These are phyloP conservation scores for Cossypha dichroa DNA, from an alignment of 2,797 vertebrate genomes.

Conservation along the genomic window DNA sequence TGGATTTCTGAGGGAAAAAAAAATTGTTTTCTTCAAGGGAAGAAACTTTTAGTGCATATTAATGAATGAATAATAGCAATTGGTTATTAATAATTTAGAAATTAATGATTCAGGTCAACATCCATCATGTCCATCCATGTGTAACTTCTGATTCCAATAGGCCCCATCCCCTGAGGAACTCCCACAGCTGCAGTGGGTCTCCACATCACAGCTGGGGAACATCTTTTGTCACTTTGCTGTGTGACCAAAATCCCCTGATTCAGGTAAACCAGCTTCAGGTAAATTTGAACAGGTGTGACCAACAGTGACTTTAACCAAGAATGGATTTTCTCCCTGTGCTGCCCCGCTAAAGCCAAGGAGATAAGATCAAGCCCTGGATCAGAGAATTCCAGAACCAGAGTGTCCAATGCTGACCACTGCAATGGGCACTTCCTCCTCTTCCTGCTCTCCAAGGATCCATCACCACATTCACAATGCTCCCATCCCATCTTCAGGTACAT, in stretches of 20 bases:
- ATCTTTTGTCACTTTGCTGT: background rate
- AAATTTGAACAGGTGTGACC: background rate
- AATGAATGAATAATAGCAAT: background rate
- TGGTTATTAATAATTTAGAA: background rate
- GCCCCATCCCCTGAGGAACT: background rate
- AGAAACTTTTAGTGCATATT: background rate
- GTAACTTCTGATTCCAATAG: background rate
- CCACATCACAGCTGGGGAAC: background rate
- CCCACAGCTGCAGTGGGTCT: background rate
- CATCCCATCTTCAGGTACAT: background rate
- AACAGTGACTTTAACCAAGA: background rate
- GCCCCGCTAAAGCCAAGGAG: background rate
- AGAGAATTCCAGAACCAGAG: background rate
- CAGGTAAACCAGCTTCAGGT: background rate
- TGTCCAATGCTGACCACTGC: background rate
- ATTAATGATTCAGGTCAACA: background rate
- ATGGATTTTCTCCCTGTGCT: background rate
- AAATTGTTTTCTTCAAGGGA: background rate
- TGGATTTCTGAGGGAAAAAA: background rate
- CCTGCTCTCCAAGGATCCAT: background rate
- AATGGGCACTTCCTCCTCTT: background rate
- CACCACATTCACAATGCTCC: background rate
- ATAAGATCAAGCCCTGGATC: background rate
- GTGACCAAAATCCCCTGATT: background rate
- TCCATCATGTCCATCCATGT: rapidly evolving